Evolutionary conservation across 2,113 vertebrate genomes (phyloP).

Genomic region (Psittacus erithacus): DNA sequence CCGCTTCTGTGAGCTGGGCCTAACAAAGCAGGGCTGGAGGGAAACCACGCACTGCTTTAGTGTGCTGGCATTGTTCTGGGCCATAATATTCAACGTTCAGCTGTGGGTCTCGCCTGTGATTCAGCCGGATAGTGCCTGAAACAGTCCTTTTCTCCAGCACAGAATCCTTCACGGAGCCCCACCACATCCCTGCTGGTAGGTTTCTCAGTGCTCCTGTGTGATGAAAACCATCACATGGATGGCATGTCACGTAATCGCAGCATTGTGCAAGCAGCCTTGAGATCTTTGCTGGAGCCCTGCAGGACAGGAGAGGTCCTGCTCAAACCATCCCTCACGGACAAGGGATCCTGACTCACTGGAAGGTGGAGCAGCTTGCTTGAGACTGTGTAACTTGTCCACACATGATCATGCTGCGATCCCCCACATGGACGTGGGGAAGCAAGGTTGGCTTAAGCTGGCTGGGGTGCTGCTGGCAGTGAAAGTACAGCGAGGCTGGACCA

Average conservation of each 20-base stretch:
- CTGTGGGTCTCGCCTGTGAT: background rate
- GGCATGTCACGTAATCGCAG: accelerated
- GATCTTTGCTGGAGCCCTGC: background rate
- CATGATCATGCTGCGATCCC: background rate
- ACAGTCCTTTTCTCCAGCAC: background rate
- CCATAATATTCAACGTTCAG: background rate
- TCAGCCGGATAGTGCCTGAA: background rate
- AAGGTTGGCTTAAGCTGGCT: background rate
- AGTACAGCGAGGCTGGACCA: background rate
- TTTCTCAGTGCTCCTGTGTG: background rate
- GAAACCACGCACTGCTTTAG: accelerated
- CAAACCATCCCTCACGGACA: background rate
- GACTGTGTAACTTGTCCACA: background rate
- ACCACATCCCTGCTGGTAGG: background rate
- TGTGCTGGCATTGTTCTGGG: background rate
- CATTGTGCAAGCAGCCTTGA: background rate
- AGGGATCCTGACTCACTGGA: background rate
- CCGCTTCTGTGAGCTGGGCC: background rate
- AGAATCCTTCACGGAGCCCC: background rate
- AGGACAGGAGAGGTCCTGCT: background rate
- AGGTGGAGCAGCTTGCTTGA: background rate
- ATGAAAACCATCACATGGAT: background rate
- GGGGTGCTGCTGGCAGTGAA: background rate
- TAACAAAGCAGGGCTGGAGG: background rate
- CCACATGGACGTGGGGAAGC: background rate